These are phyloP conservation scores for Danio choprae DNA, from an alignment of 2,797 vertebrate species.

Conservation along the genomic window DNA sequence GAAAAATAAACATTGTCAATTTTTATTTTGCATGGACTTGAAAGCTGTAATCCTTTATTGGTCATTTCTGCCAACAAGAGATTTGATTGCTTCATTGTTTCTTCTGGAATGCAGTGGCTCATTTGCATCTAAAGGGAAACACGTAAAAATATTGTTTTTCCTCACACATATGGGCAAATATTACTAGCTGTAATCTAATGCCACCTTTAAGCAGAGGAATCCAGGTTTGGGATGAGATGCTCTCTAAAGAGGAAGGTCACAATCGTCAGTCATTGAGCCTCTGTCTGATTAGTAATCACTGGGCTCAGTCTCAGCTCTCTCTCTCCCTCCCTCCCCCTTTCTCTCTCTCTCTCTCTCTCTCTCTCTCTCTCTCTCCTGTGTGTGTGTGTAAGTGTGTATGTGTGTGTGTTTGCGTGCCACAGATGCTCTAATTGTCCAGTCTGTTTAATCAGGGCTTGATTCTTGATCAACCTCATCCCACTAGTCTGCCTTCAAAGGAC, in stretches of 20 bases:
- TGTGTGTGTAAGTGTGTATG: too few relatives aligned
- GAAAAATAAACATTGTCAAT: too few relatives aligned
- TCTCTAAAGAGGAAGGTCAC: conserved; percentile 45
- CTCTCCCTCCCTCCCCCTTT: not conserved
- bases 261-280: conserved; percentile 4
- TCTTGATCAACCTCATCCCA: conserved; percentile 42
- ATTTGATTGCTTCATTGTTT: too few relatives aligned
- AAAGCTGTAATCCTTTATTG: too few relatives aligned
- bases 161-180: too few relatives aligned
- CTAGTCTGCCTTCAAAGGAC: not conserved
- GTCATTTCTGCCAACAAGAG: too few relatives aligned
- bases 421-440: conserved; percentile 38
- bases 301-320: conserved; percentile 12
- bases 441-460: conserved; percentile 45
- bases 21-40: too few relatives aligned
- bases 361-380: not conserved
- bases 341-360: not conserved
- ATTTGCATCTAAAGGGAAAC: too few relatives aligned
- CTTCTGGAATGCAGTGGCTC: too few relatives aligned
- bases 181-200: too few relatives aligned
- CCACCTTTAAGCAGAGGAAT: conserved; percentile 1
- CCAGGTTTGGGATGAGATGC: not conserved
- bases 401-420: not conserved
- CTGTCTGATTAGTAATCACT: conserved; percentile 43
- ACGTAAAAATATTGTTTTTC: too few relatives aligned